These are phyloP conservation scores for Catamblyrhynchus diadema DNA, from an alignment of 2,797 vertebrate species.

Conservation along the genomic window DNA sequence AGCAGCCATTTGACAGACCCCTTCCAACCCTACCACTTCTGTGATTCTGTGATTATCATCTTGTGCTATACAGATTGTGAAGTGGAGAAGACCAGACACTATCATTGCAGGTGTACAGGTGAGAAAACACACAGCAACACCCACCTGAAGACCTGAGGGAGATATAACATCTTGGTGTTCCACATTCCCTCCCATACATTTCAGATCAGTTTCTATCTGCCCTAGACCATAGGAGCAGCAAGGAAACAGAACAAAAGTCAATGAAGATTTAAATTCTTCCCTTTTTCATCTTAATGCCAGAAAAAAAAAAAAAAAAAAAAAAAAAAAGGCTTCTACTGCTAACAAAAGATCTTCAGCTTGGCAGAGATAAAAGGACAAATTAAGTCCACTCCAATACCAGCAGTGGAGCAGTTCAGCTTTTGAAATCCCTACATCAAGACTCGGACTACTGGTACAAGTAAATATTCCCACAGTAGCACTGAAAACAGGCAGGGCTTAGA, in stretches of 20 bases:
- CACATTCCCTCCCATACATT: background rate
- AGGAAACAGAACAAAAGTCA: background rate
- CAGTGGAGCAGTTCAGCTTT: background rate
- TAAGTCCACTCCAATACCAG: background rate
- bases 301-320: background rate
- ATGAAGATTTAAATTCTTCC: background rate
- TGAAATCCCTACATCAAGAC: background rate
- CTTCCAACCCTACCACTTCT: background rate
- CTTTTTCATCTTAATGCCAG: background rate
- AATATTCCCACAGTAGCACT: background rate
- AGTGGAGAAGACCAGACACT: background rate
- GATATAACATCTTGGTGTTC: accelerated
- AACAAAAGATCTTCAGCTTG: background rate
- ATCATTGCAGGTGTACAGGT: background rate
- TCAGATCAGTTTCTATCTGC: background rate
- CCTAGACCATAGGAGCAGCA: background rate
- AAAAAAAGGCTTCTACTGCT: background rate
- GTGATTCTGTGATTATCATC: background rate
- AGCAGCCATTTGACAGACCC: background rate
- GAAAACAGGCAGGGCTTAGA: background rate
- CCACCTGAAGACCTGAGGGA: background rate
- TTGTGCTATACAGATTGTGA: background rate
- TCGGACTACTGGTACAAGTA: background rate
- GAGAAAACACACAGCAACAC: background rate
- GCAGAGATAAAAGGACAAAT: background rate